Evolutionary conservation across 2,797 vertebrate species (phyloP), one percentile per base, ranked within the genome.

Genomic region (Lepidocolaptes lacrymiger): DNA sequence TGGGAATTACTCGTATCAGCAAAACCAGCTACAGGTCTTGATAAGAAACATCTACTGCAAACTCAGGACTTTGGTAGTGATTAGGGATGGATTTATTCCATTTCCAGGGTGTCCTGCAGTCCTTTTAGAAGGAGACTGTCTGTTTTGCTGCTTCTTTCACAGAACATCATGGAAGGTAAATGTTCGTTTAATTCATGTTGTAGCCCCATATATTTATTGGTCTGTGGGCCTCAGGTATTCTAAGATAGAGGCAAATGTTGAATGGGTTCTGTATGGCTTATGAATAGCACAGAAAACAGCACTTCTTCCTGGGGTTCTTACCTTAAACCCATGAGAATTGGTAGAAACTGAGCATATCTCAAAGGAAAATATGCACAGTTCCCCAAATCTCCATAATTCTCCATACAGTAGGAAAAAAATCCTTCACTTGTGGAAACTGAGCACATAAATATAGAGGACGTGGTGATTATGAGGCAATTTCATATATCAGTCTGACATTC

Each of bases 21-120:
- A 0, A 82, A 73, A 64, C 56, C 93, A 89, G 74, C 74, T 6
- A 79, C 56, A 76, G 72, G 91, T 91, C 77, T 74, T 80, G 92
- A 92, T 89, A 96, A 95, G 78, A 54, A 89, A 67, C 67, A 83
- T 54, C 79, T 95, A 58, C 85, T 74, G 82, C 89, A 80, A 80
- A 88, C 75, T 94, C 87, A 85, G 85, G 68, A 14, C 64, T 77
- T 74, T 2, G 3, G n/a, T 7, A 28, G 54, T 58, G 78, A 80
- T 91, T 67, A 77, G 48, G 44, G 41, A 68, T 78, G 82, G 56
- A 64, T 89, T 97, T 91, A 69, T 83, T 80, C 69, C 20, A 21
- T 68, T 95, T 89, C 26, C 73, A 83, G 56, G 58, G 30, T 59
- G 39, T 67, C 17, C 78, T 85, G 37, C 37, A 67, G 61, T 10